phyloP scores from a whole-genome alignment of 2,797 vertebrate genomes.

The Galago senegalensis region DNA sequence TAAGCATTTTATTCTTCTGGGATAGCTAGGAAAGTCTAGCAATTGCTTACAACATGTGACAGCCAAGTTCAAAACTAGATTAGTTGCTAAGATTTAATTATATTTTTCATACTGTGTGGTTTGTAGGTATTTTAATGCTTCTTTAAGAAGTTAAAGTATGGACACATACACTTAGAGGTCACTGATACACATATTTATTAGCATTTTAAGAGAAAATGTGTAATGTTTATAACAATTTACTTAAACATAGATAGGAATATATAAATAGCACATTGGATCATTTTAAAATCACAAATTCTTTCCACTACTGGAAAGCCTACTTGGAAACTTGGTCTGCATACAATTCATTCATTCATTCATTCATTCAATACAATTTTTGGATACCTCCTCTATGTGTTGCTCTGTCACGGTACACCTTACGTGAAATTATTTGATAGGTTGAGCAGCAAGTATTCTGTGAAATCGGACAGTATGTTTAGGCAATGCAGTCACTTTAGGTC shows the following conservation, averaged over 20 bases:
- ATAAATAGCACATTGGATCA: not conserved
- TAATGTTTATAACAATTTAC: not conserved
- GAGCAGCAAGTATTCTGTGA: not conserved
- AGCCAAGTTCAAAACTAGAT: not conserved
- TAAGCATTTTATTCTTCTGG: constrained; percentile 7
- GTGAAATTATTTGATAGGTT: not conserved
- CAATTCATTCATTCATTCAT: constrained; percentile 6
- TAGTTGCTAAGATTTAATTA: not conserved
- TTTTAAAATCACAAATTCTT: not conserved
- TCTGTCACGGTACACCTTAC: not conserved
- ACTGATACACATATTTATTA: not conserved
- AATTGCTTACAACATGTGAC: not conserved
- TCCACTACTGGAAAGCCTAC: not conserved
- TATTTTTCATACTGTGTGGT: not conserved
- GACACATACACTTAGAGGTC: not conserved
- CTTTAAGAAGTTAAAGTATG: not conserved
- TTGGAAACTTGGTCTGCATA: not conserved
- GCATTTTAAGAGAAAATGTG: not conserved
- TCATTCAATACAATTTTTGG: not conserved
- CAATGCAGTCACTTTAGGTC: not conserved
- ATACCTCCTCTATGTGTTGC: not conserved
- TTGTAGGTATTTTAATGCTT: not conserved
- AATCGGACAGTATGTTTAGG: not conserved
- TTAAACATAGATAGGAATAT: not conserved
- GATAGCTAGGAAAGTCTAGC: not conserved